These are phyloP conservation scores for Sebastes iracundus DNA, from an alignment of 2,797 vertebrate genomes.

Conservation along the genomic window DNA sequence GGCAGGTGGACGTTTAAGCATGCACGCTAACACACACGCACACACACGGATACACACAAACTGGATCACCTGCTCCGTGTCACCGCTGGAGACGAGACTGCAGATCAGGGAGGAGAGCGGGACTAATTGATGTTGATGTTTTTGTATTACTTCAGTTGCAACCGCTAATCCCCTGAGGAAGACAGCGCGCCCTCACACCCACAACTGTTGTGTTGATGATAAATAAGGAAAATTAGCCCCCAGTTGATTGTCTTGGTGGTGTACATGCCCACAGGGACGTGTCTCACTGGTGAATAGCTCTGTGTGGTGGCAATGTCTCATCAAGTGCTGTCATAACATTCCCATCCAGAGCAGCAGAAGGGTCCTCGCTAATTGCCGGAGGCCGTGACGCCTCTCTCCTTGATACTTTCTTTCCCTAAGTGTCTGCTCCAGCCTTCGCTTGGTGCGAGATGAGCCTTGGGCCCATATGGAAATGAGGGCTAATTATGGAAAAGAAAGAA, in stretches of 20 bases:
- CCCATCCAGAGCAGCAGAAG: slow-evolving; percentile 36
- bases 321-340: slow-evolving; percentile 65
- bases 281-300: slow-evolving; percentile 49
- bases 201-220: slow-evolving; percentile 57
- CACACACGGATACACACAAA: not conserved
- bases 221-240: slow-evolving; percentile 68
- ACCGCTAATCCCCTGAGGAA: slow-evolving; percentile 43
- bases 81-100: slow-evolving; percentile 22
- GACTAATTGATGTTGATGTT: slow-evolving; percentile 68
- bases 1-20: slow-evolving; percentile 50
- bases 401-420: slow-evolving; percentile 27
- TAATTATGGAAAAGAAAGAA: slow-evolving; percentile 46
- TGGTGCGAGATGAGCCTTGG: slow-evolving; percentile 37
- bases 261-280: slow-evolving; percentile 50
- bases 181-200: slow-evolving; percentile 22
- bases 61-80: slow-evolving; percentile 47
- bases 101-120: slow-evolving; percentile 33
- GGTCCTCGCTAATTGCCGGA: slow-evolving; percentile 46
- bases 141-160: slow-evolving; percentile 49
- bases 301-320: slow-evolving; percentile 51
- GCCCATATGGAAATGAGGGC: slow-evolving; percentile 43
- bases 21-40: not conserved
- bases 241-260: slow-evolving; percentile 55
- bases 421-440: slow-evolving; percentile 27
- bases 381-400: slow-evolving; percentile 37